Percentiles rank a stretch among this genome's conserved stretches.
These are phyloP conservation scores for Ophioninae sp. DNA, from an alignment of 2,888 invertebrate species.

Conservation along the genomic window DNA sequence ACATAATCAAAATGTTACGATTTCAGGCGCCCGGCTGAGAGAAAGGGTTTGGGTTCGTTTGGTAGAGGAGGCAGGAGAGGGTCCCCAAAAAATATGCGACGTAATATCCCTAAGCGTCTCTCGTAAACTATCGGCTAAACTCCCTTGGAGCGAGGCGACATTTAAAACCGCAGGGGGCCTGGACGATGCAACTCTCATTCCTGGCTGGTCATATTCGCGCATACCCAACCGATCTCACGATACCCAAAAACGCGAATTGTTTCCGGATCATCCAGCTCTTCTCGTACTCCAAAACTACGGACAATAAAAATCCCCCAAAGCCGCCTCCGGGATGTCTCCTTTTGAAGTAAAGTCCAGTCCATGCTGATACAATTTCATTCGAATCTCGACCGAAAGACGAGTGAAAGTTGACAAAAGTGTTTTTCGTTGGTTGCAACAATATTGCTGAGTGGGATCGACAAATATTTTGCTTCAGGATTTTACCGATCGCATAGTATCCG, in stretches of 20 bases:
- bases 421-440: slow-evolving; percentile 46
- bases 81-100: slow-evolving; percentile 46
- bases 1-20: slow-evolving; percentile 62
- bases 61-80: background rate
- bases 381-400: slow-evolving; percentile 34
- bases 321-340: slow-evolving; percentile 35
- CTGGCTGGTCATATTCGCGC: slow-evolving; percentile 15
- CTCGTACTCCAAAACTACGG: slow-evolving; percentile 39
- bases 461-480: slow-evolving; percentile 28
- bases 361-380: slow-evolving; percentile 23
- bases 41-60: slow-evolving; percentile 12
- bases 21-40: slow-evolving; percentile 41
- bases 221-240: slow-evolving; percentile 35
- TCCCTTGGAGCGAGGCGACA: slow-evolving; percentile 49
- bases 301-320: slow-evolving; percentile 50
- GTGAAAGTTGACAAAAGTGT: slow-evolving; percentile 29
- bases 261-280: slow-evolving; percentile 56
- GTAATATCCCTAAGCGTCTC: slow-evolving; percentile 66
- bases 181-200: slow-evolving; percentile 18
- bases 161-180: slow-evolving; percentile 58
- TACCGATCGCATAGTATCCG: background rate
- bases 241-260: slow-evolving; percentile 60
- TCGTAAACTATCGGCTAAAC: slow-evolving; percentile 68
- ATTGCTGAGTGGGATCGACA: slow-evolving; percentile 28
- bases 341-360: slow-evolving; percentile 22